phyloP scores from a whole-genome alignment of 2,797 vertebrate genomes.

The Psittacula derbiana region DNA sequence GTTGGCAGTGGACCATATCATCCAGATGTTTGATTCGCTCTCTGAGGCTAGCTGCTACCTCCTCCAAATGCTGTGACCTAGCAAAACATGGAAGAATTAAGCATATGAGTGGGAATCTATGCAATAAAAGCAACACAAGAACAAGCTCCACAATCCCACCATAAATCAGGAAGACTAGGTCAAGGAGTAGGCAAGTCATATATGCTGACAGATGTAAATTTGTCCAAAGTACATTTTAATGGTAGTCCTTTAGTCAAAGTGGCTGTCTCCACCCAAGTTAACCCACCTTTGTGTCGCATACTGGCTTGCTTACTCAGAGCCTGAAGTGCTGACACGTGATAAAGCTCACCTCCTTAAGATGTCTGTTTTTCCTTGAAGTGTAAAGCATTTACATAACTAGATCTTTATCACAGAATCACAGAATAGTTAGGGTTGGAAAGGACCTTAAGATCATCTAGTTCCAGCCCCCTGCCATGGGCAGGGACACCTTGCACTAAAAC shows the following conservation, averaged over 20 bases:
- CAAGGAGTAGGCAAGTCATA: background rate
- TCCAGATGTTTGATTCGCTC: conserved; percentile 95
- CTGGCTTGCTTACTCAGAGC: background rate
- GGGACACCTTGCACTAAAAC: background rate
- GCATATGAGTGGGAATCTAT: background rate
- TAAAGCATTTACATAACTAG: background rate
- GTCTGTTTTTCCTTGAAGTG: background rate
- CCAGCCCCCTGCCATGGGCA: background rate
- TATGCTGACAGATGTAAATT: background rate
- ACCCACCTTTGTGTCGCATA: conserved; percentile 4
- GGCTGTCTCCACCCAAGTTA: background rate
- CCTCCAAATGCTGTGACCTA: conserved; percentile 87
- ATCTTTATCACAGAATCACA: background rate
- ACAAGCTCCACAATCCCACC: background rate
- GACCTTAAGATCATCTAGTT: background rate
- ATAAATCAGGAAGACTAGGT: background rate
- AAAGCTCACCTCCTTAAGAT: background rate
- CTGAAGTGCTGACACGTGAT: background rate
- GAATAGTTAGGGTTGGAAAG: background rate
- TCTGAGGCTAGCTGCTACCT: conserved; percentile 82
- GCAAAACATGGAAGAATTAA: background rate
- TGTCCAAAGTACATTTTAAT: conserved; percentile 12
- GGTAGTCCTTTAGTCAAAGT: background rate
- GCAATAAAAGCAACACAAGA: background rate
- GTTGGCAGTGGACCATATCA: conserved; percentile 98